Percentiles rank a stretch among this genome's conserved stretches.
These are phyloP conservation scores for Ameiurus melas DNA, from an alignment of 2,113 vertebrate species.

Conservation along the genomic window DNA sequence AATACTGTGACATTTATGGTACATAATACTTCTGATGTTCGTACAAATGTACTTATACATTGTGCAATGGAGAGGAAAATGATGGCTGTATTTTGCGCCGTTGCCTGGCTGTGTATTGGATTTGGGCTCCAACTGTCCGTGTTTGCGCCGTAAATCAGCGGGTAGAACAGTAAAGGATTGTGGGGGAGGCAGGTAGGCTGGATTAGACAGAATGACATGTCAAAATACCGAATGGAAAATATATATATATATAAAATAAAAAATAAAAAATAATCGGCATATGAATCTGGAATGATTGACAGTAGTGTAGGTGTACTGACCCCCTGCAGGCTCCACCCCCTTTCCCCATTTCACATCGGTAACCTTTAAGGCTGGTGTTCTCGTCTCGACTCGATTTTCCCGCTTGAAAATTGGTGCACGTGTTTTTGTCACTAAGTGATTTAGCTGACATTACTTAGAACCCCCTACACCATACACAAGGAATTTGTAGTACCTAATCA, in stretches of 20 bases:
- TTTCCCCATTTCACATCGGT: background rate
- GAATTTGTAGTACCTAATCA: background rate
- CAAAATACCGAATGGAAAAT: too few species aligned
- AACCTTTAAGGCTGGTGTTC: slow-evolving; percentile 19
- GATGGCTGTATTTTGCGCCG: slow-evolving; percentile 14
- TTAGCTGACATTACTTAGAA: too few species aligned
- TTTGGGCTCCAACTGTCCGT: slow-evolving; percentile 15
- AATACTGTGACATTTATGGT: slow-evolving; percentile 35
- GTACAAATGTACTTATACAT: background rate
- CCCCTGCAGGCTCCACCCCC: background rate
- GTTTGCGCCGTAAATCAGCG: slow-evolving; percentile 24
- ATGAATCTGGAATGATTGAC: background rate
- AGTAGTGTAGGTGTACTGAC: background rate
- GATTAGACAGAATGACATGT: background rate
- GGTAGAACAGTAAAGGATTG: slow-evolving; percentile 6
- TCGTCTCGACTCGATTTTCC: background rate
- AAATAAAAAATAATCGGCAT: background rate
- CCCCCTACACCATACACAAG: background rate
- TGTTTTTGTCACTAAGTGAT: background rate
- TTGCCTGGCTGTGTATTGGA: background rate
- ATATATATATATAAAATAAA: too few species aligned
- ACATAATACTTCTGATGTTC: background rate
- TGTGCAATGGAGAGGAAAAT: slow-evolving; percentile 25
- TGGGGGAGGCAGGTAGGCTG: slow-evolving; percentile 12
- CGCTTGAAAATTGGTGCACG: background rate